Base-by-base conservation (phyloP, 2,888 invertebrate species). In the Aphrophora alni region DNA sequence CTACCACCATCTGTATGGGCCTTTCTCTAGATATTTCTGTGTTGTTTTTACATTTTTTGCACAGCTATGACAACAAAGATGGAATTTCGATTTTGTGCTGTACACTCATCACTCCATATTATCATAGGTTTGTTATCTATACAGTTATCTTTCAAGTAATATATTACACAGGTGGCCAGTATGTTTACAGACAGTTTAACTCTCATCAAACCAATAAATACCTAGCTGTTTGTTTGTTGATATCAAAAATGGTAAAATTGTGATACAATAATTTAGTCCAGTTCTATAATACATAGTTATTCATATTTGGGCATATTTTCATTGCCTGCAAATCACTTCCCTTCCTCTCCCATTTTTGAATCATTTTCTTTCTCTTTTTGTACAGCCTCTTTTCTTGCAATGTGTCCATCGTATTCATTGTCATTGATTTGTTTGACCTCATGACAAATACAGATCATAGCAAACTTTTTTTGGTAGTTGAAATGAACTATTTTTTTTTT, bases 201-300 rank as follows among this genome's bases (percentile, higher is more conserved):
- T 1, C 51, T 51, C 38, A 2, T 44, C 25, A 24, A 21, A 75
- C 44, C 75, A 75, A 21, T 44, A n/a, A 44, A 26, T 21, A 38
- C 5, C 8, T 33, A 3, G 33, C 33, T n/a, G n/a, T 38, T 33
- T 38, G 5, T 33, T n/a, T 44, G 25, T 25, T 38, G 17, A 26
- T 44, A 44, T 75, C 71, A 71, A 25, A 71, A n/a, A 75, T 21
- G 14, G 44, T 75, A 5, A 44, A 75, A 44, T 75, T 75, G 51
- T 75, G 75, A 14, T 12, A 38, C 21, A 24, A 3, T 24, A 75
- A 7, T 44, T 75, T 75, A 1, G 44, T 21, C 51, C 4, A 28
- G 7, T 75, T 38, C 14, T 75, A 75, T 21, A 75, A 12, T 4
- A 44, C 38, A n/a, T 38, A 75, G 21, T 10, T 26, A 4, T 75